Evolutionary conservation across 2,888 invertebrate species (phyloP), one percentile per base, ranked within the genome.

Genomic region (Folsomia candida): DNA sequence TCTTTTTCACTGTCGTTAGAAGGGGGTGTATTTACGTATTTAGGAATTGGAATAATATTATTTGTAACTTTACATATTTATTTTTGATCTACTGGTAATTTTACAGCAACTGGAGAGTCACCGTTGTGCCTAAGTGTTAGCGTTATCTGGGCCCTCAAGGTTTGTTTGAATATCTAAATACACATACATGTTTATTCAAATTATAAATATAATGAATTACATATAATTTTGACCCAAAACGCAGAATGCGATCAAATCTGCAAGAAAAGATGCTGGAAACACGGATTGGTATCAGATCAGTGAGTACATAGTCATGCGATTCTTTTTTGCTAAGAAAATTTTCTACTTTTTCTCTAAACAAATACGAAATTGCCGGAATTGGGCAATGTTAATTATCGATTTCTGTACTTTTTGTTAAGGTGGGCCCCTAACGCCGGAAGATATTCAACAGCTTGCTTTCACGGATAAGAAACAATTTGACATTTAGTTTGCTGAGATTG

Each of bases 241-340:
- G n/a, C 86, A 90, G 29, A 85, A 89, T 77, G 91, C 92, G 0
- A 82, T 92, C 2, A 85, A 88, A 72, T 86, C 89, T 0, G 89
- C 90, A 0, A 85, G 91, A 66, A 81, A 84, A 37, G 91, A 92
- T 74, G 87, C 88, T 4, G 89, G 88, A 26, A 84, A 85, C 57
- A 84, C 84, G 25, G 83, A 84, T 54, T 90, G 89, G 89, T 85
- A 87, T 75, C 84, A 85, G 62, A 84, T 89, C 78, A 84, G 89
- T 89, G 83, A 82, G 85, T 82, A 51, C 11, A 9, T 4, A 51
- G 1, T 28, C n/a, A 59, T 51, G 14, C 4, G 24, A 51, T 51
- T 25, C 2, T n/a, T 6, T 62, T 2, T 4, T 29, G n/a, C 3
- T n/a, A 6, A 9, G 6, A 62, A 20, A 3, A 11, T 6, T 60